Percentiles rank a stretch among this genome's conserved stretches.
Conservation (phyloP, 2,113 vertebrate genomes). For the Plotosus lineatus region DNA sequence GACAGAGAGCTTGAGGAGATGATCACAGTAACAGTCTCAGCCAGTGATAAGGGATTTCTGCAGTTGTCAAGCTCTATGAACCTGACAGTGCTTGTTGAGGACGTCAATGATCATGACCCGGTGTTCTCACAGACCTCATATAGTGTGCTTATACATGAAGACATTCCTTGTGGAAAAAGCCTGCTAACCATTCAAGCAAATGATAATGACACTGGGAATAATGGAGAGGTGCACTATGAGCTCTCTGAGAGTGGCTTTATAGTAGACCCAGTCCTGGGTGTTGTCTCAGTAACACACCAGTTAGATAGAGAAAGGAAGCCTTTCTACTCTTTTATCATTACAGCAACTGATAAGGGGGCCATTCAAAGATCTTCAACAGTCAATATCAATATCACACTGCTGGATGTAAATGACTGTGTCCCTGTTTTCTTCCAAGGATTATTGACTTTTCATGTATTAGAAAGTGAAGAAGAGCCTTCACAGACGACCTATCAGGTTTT, state of each 20-base stretch:
- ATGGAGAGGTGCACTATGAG: constrained; percentile 67
- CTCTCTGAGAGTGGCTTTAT: constrained; percentile 61
- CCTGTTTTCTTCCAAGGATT: constrained; percentile 47
- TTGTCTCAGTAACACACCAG: constrained; percentile 61
- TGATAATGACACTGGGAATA: constrained; percentile 66
- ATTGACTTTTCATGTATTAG: constrained; percentile 53
- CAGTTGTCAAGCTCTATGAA: constrained; percentile 55
- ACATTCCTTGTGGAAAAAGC: constrained; percentile 60
- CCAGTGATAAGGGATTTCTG: constrained; percentile 67
- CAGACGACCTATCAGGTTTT: constrained; percentile 52
- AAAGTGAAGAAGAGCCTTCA: constrained; percentile 52
- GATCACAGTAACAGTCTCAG: constrained; percentile 60
- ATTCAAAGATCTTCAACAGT: constrained; percentile 49
- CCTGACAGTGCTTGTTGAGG: constrained; percentile 67
- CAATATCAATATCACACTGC: constrained; percentile 52
- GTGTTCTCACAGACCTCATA: constrained; percentile 63
- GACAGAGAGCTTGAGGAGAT: constrained; percentile 68
- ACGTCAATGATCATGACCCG: constrained; percentile 71
- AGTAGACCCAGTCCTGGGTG: constrained; percentile 66
- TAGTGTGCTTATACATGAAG: constrained; percentile 64
- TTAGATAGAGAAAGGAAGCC: constrained; percentile 67
- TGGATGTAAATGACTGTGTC: constrained; percentile 60
- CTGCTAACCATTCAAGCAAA: constrained; percentile 63
- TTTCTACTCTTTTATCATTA: constrained; percentile 44
- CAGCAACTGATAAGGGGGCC: constrained; percentile 53